Base-by-base conservation (phyloP, 2,797 vertebrate genomes). In the Octomys mimax region DNA sequence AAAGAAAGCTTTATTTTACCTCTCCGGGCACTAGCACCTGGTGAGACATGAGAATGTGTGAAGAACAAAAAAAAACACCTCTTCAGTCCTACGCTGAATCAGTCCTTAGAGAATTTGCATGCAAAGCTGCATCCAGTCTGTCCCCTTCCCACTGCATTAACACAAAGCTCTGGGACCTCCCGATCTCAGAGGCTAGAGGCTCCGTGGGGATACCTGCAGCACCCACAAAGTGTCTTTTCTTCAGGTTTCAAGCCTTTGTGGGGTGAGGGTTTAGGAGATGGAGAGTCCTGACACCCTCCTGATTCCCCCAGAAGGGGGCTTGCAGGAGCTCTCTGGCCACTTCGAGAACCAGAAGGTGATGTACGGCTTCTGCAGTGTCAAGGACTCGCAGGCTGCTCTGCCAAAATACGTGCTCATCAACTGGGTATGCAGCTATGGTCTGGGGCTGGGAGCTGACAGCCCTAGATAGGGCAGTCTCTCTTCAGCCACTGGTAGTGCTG, bases 301-400 rank as follows among this genome's bases (percentile, higher is more conserved):
- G 89, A 92, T 96, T 96, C 83, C 97, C 61, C 57, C 98, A 99
- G 99, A 99, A 59, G 99, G 99, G 39, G 99, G 99, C 71, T 98
- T 99, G 97, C 98, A 99, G 95, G 99, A 99, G 97, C 99, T 99
- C 96, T 99, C 99, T 0, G 98, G 99, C 96, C 99, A 99, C 98
- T 99, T 99, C 87, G 99, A 99, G 98, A 99, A 98, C 97, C 98
- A 99, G 98, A 98, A 99, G 98, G 99, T 99, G 98, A 99, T 99
- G 99, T 99, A 99, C 10, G 99, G 99, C 97, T 99, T 99, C 99
- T 99, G 99, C 99, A 99, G 99, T 64, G 99, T 99, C 98, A 99
- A 99, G 98, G 99, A 99, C 19, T 99, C 99, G 42, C 98, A 98
- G 73, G 99, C 99, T 0, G 98, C 99, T 57, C 99, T 99, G 98